phyloP scores from a whole-genome alignment of 2,113 vertebrate genomes.

The Furnarius figulus region DNA sequence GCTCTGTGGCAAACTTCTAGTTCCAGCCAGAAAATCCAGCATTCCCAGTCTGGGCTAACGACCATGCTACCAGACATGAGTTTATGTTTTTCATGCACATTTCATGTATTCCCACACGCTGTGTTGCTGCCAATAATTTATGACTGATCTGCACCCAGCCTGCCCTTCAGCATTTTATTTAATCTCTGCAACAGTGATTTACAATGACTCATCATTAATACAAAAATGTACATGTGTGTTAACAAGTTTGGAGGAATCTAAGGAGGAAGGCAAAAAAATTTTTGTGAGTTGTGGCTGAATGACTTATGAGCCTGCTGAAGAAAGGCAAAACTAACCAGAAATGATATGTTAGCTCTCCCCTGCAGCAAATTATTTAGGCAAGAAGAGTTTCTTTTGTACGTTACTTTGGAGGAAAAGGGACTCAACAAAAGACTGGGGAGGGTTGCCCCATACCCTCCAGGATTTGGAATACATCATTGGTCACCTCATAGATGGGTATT shows the following conservation, averaged over 20 bases:
- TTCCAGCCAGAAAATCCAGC: slow-evolving; percentile 56
- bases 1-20: slow-evolving; percentile 60
- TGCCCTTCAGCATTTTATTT: slow-evolving; percentile 94
- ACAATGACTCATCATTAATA: slow-evolving; percentile 85
- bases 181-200: slow-evolving; percentile 85
- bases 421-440: neutral
- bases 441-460: neutral
- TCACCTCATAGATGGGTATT: neutral
- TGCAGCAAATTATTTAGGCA: slow-evolving; percentile 11
- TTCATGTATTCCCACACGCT: slow-evolving; percentile 81
- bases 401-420: neutral
- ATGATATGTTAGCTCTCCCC: slow-evolving; percentile 6
- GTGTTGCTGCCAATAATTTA: slow-evolving; percentile 93
- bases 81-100: slow-evolving; percentile 82
- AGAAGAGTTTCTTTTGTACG: neutral
- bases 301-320: slow-evolving; percentile 19
- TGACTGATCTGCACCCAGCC: slow-evolving; percentile 89
- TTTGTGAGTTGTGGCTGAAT: slow-evolving; percentile 46
- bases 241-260: slow-evolving; percentile 85
- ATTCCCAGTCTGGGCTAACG: slow-evolving; percentile 65
- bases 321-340: slow-evolving; percentile 40
- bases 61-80: slow-evolving; percentile 75
- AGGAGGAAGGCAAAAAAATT: slow-evolving; percentile 54
- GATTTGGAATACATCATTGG: neutral
- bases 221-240: slow-evolving; percentile 89